phyloP scores from a whole-genome alignment of 2,113 vertebrate species.

The Lanius ludovicianus region DNA sequence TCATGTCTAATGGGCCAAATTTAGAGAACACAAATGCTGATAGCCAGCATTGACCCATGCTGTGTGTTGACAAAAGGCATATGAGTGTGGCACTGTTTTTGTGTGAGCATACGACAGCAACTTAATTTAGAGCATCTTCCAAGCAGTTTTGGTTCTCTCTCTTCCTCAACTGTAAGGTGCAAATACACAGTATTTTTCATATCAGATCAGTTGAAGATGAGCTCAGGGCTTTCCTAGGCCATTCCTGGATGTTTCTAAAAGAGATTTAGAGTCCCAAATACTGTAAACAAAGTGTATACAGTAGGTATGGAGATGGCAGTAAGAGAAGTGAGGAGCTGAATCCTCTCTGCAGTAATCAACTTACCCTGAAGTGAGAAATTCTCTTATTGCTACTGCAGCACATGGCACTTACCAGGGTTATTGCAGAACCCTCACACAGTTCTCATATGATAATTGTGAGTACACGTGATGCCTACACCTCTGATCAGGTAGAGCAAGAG shows the following conservation, averaged over 20 bases:
- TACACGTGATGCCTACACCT: not conserved
- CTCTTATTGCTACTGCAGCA: not conserved
- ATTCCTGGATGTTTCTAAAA: not conserved
- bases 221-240: not conserved
- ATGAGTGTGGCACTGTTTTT: not conserved
- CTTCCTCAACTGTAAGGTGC: not conserved
- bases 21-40: not conserved
- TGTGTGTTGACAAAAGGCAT: not conserved
- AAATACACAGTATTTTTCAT: not conserved
- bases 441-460: not conserved
- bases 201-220: not conserved
- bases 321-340: not conserved
- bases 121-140: not conserved
- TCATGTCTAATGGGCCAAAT: not conserved
- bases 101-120: not conserved
- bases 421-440: not conserved
- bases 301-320: not conserved
- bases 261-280: not conserved
- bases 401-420: not conserved
- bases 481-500: not conserved
- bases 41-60: not conserved
- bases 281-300: fast-evolving
- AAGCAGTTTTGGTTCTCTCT: not conserved
- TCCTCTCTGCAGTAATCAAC: not conserved
- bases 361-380: not conserved